Evolutionary conservation across 2,113 vertebrate species (phyloP), one percentile per base, ranked within the genome.

Genomic region (Ursus arctos): DNA sequence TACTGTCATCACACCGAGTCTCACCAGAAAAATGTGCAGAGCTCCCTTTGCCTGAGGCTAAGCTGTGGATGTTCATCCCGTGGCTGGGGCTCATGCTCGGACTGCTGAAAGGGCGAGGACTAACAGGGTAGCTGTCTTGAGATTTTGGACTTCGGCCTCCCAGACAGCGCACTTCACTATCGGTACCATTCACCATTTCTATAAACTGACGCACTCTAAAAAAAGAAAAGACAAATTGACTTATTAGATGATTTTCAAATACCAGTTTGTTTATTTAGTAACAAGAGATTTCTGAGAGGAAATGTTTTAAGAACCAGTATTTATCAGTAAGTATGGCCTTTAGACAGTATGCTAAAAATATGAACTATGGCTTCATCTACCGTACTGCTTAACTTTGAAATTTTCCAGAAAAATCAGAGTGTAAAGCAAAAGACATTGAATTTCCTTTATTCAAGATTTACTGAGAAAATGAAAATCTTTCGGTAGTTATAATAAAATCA

Each of bases 161-260:
- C 96, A 99, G 98, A 99, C 99, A 99, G 81, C 99, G 99, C 89
- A 99, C 99, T 99, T 99, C 99, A 33, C 99, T 99, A 99, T 99
- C 99, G 7, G 99, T 99, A 96, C 99, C 99, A 11, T 99, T 99
- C 98, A 99, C 99, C 99, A 99, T 99, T 99, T 99, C 99, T 98
- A 99, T 99, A 96, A 99, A 99, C 98, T 99, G 99, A 94, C 99
- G 99, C 96, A 99, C 99, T 99, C 99, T 99, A 87, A 98, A 94
- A 97, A 98, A 93, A 97, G 95, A 98, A 61, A 98, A 97, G 93
- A 98, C 72, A 63, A 55, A 94, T 33, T 94, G n/a, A 89, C 28
- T 69, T 49, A 51, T 69, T 40, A 51, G 61, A n/a, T 24, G 71
- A 59, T 51, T 71, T 94, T 72, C 53, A 88, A 71, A 81, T 15